These are phyloP conservation scores for Pseudococcus viburni DNA, from an alignment of 2,888 invertebrate genomes.

Conservation along the genomic window DNA sequence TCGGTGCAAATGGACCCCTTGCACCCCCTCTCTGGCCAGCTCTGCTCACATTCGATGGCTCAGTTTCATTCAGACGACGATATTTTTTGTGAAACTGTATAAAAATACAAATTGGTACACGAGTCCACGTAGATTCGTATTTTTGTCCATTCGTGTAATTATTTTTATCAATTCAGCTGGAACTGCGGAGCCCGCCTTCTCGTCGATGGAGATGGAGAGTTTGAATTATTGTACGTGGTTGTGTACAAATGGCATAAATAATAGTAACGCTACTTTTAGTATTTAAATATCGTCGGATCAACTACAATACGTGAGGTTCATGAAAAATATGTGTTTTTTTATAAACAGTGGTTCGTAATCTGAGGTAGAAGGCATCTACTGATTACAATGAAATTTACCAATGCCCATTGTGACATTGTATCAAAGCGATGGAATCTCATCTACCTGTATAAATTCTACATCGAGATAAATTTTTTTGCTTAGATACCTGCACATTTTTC, in stretches of 20 bases:
- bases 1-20: too few species aligned
- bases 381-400: not conserved
- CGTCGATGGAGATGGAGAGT: not conserved
- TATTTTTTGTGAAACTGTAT: not conserved
- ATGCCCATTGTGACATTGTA: not conserved
- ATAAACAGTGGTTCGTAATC: slow-evolving; percentile 7
- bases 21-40: too few species aligned
- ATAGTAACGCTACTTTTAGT: slow-evolving; percentile 8
- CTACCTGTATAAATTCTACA: not conserved
- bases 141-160: slow-evolving; percentile 2
- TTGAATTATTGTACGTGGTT: not conserved
- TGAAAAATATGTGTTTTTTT: slow-evolving; percentile 15
- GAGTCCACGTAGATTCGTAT: not conserved
- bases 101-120: not conserved
- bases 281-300: slow-evolving; percentile 45
- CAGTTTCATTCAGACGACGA: not conserved
- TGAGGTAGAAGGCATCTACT: not conserved
- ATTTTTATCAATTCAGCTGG: not conserved
- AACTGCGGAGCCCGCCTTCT: not conserved
- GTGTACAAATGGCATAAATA: slow-evolving; percentile 23
- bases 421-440: not conserved
- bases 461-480: not conserved
- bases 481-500: not conserved
- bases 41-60: too few species aligned
- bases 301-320: slow-evolving; percentile 34